Percentiles rank a stretch among this genome's conserved stretches.
Evolutionary conservation across 2,888 invertebrate species (phyloP).

Genomic region (Ornithoptera priamus): DNA sequence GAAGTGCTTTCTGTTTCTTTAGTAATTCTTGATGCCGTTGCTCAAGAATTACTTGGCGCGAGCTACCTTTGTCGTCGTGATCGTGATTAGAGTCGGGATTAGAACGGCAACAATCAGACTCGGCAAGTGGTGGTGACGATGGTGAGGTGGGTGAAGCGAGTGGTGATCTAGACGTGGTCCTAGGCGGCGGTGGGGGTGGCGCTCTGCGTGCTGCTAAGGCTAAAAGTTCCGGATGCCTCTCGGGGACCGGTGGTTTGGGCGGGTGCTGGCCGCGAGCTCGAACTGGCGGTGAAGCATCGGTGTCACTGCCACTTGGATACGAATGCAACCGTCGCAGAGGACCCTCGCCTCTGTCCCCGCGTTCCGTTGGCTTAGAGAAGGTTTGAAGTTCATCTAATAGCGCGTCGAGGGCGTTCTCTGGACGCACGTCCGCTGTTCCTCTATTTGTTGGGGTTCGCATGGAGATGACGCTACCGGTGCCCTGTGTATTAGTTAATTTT

Average conservation of each 20-base stretch:
- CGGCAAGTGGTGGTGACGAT: conserved; percentile 75
- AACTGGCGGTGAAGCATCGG: conserved; percentile 87
- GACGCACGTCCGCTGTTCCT: conserved; percentile 75
- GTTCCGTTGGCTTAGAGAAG: conserved; percentile 85
- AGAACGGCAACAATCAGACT: conserved; percentile 86
- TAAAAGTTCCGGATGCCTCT: conserved; percentile 88
- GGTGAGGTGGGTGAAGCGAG: conserved; percentile 91
- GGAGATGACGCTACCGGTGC: conserved; percentile 49
- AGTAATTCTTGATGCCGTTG: conserved; percentile 93
- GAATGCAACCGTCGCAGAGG: conserved; percentile 88
- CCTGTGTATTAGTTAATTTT: conserved; percentile 69
- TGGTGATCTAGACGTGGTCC: conserved; percentile 93
- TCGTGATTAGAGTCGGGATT: conserved; percentile 51
- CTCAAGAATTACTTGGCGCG: conserved; percentile 88
- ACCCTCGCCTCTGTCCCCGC: conserved; percentile 76
- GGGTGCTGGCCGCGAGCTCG: conserved; percentile 80
- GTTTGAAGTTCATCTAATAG: conserved; percentile 96
- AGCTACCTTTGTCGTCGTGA: conserved; percentile 48
- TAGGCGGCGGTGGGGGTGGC: conserved; percentile 95
- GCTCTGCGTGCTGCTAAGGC: conserved; percentile 86
- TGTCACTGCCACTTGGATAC: conserved; percentile 92
- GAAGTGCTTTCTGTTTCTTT: conserved; percentile 91
- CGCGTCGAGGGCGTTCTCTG: conserved; percentile 98
- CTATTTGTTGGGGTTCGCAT: conserved; percentile 51
- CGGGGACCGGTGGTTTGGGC: conserved; percentile 89